Evolutionary conservation across 2,888 invertebrate genomes (phyloP).

Genomic region (Leptinotarsa haldemani): DNA sequence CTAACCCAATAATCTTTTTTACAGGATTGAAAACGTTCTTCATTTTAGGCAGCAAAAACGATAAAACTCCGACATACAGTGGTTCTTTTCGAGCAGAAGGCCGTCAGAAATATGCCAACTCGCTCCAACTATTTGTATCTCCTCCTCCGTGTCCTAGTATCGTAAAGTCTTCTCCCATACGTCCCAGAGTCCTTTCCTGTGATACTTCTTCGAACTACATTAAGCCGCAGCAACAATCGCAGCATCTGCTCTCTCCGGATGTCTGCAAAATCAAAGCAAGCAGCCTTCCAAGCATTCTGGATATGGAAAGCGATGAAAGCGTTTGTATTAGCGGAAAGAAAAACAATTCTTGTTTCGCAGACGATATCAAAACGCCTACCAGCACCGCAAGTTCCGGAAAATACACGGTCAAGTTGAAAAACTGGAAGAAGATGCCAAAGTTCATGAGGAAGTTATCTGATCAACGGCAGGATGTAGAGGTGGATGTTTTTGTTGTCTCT

Average conservation of each 20-base stretch:
- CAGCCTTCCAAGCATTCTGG: constrained; percentile 85
- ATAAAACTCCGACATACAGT: constrained; percentile 63
- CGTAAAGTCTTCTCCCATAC: constrained; percentile 60
- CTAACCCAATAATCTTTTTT: not conserved
- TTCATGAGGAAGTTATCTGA: constrained; percentile 72
- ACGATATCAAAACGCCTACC: constrained; percentile 75
- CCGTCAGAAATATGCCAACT: constrained; percentile 63
- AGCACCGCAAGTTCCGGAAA: constrained; percentile 74
- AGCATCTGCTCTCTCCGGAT: constrained; percentile 71
- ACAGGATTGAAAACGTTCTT: constrained; percentile 88
- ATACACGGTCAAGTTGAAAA: constrained; percentile 69
- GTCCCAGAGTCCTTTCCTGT: constrained; percentile 63
- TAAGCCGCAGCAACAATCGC: constrained; percentile 61
- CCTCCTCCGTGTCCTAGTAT: constrained; percentile 67
- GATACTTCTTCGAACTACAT: constrained; percentile 58
- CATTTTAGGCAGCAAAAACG: constrained; percentile 79
- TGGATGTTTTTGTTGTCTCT: constrained; percentile 56
- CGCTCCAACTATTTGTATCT: constrained; percentile 72
- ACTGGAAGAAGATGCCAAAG: constrained; percentile 78
- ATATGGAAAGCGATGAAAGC: constrained; percentile 71
- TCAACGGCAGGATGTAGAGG: constrained; percentile 50
- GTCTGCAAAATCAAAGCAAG: constrained; percentile 77
- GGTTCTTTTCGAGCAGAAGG: constrained; percentile 61
- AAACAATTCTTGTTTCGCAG: constrained; percentile 45
- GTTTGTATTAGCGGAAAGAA: constrained; percentile 34